Conservation (phyloP, 2,113 vertebrate species). For the Argyrosomus japonicus region DNA sequence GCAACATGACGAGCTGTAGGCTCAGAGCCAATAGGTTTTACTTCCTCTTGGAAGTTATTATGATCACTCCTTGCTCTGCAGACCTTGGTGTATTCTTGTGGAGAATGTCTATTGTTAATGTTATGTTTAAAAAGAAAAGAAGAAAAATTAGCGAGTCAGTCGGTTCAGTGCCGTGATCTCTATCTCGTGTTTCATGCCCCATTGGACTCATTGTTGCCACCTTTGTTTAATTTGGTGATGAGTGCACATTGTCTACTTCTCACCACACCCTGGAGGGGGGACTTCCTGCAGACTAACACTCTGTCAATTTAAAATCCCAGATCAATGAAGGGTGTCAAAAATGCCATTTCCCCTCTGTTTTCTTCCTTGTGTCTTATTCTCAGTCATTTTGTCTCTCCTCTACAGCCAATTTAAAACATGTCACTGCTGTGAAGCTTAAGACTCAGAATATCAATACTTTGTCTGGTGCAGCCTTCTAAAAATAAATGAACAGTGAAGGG, state of each 20-base stretch:
- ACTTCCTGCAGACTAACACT: neutral
- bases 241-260: neutral
- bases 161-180: too few relatives aligned
- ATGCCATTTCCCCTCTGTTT: constrained; percentile 3
- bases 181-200: too few relatives aligned
- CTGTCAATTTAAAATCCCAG: constrained; percentile 16
- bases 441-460: constrained; percentile 20
- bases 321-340: constrained; percentile 14
- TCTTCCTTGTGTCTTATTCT: constrained; percentile 4
- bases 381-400: constrained; percentile 23
- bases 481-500: constrained; percentile 11
- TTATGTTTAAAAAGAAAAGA: too few relatives aligned
- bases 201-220: neutral
- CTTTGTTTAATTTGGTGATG: too few relatives aligned
- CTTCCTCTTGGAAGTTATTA: too few relatives aligned
- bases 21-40: too few relatives aligned
- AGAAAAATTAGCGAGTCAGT: too few relatives aligned
- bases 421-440: constrained; percentile 20
- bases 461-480: neutral
- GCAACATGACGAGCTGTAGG: too few relatives aligned
- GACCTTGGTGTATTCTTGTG: too few relatives aligned
- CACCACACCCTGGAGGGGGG: neutral
- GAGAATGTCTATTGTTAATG: too few relatives aligned
- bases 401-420: constrained; percentile 33
- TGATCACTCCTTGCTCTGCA: too few relatives aligned